These are phyloP conservation scores for Lepidurus packardi DNA, from an alignment of 1,140 invertebrate species.

Conservation along the genomic window DNA sequence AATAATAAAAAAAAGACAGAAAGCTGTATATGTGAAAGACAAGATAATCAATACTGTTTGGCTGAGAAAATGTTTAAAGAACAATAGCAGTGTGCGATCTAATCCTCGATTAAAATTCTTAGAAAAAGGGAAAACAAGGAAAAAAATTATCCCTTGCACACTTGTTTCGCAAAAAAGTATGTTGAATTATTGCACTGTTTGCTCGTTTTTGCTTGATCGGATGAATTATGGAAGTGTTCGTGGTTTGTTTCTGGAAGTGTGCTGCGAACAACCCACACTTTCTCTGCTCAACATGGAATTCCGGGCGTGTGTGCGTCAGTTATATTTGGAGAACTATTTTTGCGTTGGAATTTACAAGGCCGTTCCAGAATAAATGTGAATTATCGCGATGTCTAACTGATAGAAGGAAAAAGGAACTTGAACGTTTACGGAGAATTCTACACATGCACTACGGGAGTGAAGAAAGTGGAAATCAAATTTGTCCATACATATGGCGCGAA, in stretches of 20 bases:
- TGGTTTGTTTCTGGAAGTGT: slow-evolving; percentile 6
- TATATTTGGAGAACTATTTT: not conserved
- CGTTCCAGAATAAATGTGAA: not conserved
- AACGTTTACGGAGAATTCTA: not conserved
- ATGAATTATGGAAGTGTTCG: not conserved
- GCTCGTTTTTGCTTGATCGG: not conserved
- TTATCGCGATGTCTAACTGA: not conserved
- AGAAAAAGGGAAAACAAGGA: not conserved
- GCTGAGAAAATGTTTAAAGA: not conserved
- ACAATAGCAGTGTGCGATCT: not conserved
- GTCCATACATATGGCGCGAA: slow-evolving; percentile 8
- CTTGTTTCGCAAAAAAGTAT: not conserved
- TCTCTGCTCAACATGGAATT: slow-evolving; percentile 18
- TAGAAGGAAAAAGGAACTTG: not conserved
- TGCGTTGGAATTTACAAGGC: not conserved
- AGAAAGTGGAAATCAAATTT: not conserved
- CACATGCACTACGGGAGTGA: not conserved
- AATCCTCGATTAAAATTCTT: not conserved
- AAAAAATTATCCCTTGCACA: not conserved
- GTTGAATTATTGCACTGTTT: not conserved
- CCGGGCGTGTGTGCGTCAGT: not conserved
- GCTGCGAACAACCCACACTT: not conserved
- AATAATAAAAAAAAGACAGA: too few species aligned
- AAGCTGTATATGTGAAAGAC: not conserved
- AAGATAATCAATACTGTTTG: slow-evolving; percentile 12